Evolutionary conservation across 2,797 vertebrate genomes (phyloP).

Genomic region (Sphenodon punctatus): DNA sequence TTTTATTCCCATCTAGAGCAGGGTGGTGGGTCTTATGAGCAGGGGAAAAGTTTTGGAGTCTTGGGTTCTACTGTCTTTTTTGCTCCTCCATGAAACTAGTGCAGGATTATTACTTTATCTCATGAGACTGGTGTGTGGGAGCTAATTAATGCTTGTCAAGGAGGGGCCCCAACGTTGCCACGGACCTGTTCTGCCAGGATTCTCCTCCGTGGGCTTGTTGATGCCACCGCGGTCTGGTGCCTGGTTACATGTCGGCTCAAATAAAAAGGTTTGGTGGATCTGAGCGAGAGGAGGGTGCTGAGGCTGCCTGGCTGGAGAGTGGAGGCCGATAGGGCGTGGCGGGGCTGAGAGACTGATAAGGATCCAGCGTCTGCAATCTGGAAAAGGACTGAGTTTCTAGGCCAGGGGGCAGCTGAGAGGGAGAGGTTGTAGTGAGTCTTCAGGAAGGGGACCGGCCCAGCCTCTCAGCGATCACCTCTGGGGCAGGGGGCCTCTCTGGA

Average conservation of each 20-base stretch:
- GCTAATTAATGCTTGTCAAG: background rate
- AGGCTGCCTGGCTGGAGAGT: background rate
- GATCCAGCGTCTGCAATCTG: background rate
- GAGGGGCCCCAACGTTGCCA: background rate
- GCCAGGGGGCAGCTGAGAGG: background rate
- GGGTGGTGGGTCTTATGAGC: background rate
- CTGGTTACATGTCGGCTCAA: background rate
- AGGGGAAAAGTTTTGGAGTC: background rate
- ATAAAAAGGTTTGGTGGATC: background rate
- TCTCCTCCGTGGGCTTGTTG: background rate
- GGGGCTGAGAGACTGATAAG: background rate
- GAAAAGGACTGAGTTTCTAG: background rate
- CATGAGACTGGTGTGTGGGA: background rate
- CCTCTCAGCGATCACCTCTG: too few species aligned
- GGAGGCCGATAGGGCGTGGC: background rate
- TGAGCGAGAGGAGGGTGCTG: background rate
- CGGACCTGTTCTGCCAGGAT: background rate
- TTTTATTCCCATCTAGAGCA: background rate
- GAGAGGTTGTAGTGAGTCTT: background rate
- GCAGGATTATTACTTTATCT: background rate
- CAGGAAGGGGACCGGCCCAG: too few species aligned
- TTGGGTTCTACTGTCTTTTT: background rate
- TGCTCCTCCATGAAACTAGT: background rate
- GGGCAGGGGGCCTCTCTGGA: too few species aligned
- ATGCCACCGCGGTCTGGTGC: background rate